A percentile compares a stretch with the other conserved stretches of the same genome.
These are phyloP conservation scores for Schizothorax lantsangensis DNA, from an alignment of 2,797 vertebrate species.

Conservation along the genomic window DNA sequence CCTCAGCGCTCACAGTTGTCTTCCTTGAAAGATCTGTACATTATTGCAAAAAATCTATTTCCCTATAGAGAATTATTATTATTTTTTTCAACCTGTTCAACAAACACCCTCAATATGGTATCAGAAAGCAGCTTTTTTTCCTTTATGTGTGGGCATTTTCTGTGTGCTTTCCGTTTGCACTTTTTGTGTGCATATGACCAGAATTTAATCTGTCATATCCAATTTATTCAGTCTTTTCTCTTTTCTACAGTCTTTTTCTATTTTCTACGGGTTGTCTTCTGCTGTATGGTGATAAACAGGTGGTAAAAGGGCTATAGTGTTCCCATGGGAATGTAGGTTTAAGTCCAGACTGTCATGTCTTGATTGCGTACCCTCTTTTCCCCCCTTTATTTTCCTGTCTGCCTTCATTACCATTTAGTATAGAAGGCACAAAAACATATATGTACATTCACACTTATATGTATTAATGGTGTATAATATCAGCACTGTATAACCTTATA, in stretches of 20 bases:
- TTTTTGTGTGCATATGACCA: slow-evolving; percentile 5
- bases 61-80: background rate
- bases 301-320: background rate
- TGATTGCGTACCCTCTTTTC: background rate
- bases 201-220: slow-evolving; percentile 35
- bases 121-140: slow-evolving; percentile 6
- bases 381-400: background rate
- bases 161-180: slow-evolving; percentile 20
- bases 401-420: background rate
- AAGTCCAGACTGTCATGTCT: slow-evolving; percentile 18
- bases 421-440: background rate
- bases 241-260: too few relatives aligned
- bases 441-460: background rate
- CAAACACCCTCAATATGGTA: background rate
- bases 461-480: slow-evolving; percentile 9
- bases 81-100: background rate
- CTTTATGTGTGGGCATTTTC: slow-evolving; percentile 12
- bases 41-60: background rate
- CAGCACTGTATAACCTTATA: slow-evolving; percentile 9
- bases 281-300: slow-evolving; percentile 33
- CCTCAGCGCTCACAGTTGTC: background rate
- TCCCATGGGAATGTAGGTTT: background rate
- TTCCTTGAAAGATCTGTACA: background rate
- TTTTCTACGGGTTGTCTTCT: too few relatives aligned
- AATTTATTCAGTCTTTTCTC: slow-evolving; percentile 23